Evolutionary conservation across 2,113 vertebrate genomes (phyloP).

Genomic region (Cyrtonyx montezumae): DNA sequence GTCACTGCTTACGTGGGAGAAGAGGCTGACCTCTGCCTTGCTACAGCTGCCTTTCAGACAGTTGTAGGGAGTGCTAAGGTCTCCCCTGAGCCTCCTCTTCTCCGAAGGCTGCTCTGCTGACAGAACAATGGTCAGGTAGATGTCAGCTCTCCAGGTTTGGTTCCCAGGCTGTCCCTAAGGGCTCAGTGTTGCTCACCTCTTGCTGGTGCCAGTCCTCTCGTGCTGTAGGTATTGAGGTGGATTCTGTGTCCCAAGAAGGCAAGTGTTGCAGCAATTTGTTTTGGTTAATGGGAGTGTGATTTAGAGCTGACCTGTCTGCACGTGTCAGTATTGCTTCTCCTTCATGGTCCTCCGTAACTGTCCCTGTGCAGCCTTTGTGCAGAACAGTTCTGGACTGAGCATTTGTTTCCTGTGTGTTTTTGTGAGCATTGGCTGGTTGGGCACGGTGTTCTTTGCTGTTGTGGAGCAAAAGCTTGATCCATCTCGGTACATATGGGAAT

Average conservation of each 20-base stretch:
- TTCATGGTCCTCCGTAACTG: not conserved
- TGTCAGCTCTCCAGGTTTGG: not conserved
- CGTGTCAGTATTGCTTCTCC: not conserved
- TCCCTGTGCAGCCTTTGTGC: not conserved
- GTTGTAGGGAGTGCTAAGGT: no score
- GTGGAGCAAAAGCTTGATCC: not conserved
- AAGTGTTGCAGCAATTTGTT: fast-evolving
- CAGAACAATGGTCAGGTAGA: not conserved
- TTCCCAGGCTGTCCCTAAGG: not conserved
- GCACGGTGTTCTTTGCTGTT: not conserved
- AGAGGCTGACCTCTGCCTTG: no score
- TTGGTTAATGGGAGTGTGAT: no score
- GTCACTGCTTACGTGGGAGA: no score
- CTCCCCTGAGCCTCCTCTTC: no score
- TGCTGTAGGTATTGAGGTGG: fast-evolving
- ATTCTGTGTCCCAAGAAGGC: not conserved
- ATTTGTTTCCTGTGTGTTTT: not conserved
- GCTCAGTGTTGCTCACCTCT: no score
- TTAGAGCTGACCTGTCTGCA: not conserved
- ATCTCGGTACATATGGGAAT: not conserved
- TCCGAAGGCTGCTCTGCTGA: not conserved
- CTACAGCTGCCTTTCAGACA: no score
- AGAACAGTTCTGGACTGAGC: not conserved
- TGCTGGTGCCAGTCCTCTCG: not conserved
- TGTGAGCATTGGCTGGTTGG: not conserved